Evolutionary conservation across 2,888 invertebrate species (phyloP).

Genomic region (Dryococelus australis): DNA sequence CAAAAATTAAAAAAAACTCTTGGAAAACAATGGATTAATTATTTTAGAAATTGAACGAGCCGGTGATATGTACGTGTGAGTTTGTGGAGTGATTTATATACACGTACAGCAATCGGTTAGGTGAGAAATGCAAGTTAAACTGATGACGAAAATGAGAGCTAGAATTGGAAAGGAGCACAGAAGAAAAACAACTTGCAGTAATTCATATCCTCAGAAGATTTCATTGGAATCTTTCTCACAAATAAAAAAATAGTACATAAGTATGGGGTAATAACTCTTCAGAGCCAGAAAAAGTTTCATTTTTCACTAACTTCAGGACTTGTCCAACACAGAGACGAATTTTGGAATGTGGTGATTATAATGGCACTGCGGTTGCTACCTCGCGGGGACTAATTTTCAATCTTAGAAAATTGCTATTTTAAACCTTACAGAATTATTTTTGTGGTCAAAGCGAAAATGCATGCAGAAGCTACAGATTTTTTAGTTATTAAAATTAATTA

Average conservation of each 20-base stretch:
- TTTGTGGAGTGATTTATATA: background rate
- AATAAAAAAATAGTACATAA: background rate
- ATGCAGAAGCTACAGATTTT: too few species aligned
- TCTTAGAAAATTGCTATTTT: too few species aligned
- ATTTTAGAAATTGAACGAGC: background rate
- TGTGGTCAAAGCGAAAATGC: too few species aligned
- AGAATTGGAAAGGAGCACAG: background rate
- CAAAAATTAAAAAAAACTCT: background rate
- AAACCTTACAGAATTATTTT: too few species aligned
- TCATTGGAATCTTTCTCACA: background rate
- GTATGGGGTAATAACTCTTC: background rate
- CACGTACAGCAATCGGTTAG: background rate
- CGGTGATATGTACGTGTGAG: background rate
- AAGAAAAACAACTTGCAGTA: background rate
- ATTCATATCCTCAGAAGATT: background rate
- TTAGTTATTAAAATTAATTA: too few species aligned
- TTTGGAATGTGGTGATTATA: too few species aligned
- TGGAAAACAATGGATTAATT: background rate
- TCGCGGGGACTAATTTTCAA: too few species aligned
- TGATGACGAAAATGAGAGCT: background rate
- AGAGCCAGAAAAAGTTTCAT: background rate
- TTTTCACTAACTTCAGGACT: background rate
- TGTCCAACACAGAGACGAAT: too few species aligned
- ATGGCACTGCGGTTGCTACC: too few species aligned
- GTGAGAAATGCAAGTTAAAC: background rate